Base-by-base conservation (phyloP, 2,113 vertebrate genomes). In the Trematomus loennbergii region DNA sequence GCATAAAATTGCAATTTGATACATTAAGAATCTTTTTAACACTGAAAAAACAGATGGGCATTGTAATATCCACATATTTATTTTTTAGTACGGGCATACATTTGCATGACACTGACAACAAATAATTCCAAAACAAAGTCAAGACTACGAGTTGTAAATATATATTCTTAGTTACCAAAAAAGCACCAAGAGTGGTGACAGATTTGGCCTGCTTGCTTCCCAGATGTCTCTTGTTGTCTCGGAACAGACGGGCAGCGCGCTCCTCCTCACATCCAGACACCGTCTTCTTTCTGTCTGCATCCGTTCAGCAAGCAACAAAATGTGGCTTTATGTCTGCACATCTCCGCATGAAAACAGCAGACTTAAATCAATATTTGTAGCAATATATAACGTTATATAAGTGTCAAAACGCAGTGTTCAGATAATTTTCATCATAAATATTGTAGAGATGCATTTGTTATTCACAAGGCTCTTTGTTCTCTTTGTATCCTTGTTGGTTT, bases 161-260 rank as follows among this genome's bases (percentile, higher is more conserved):
- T 60, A 16, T 15, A 25, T 22, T 49, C 3, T 5, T 25, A 9
- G 36, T 40, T 40, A 10, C 16, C 5, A 22, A 1, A 17, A 1
- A 17, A 16, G 2, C 16, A 20, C n/a, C 8, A 48, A 25, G 2
- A 12, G 52, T 64, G 46, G 25, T 54, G 2, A 9, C 12, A 20
- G 36, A 50, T 71, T 75, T 82, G 72, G 78, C 74, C 81, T 55
- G 22, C 82, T 75, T 83, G 82, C 69, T 20, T 89, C 74, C 82
- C 91, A 90, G 85, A 91, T 91, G 92, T 88, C 89, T 87, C 85
- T 11, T 25, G 68, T 70, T 63, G 80, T 78, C 70, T 13, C 43
- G 12, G 63, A 89, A 88, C 90, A 92, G 90, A 91, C 87, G 89
- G 89, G 72, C 66, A 80, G 81, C 8, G 59, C 43, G 22, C 72